Evolutionary conservation across 1,140 invertebrate genomes (phyloP).

Genomic region (Tetranychus urticae): DNA sequence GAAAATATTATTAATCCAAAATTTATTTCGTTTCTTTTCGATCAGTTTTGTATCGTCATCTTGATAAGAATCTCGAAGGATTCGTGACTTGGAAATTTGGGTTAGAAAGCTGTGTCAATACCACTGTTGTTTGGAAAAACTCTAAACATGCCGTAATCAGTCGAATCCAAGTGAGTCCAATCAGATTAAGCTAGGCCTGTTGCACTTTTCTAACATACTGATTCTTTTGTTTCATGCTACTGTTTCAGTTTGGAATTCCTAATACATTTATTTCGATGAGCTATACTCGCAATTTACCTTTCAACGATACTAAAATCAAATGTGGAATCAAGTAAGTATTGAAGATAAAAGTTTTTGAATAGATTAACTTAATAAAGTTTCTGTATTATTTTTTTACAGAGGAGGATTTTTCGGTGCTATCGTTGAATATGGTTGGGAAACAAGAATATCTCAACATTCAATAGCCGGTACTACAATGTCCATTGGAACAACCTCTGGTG

Average conservation of each 20-base stretch:
- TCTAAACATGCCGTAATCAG: conserved; percentile 34
- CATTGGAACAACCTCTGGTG: conserved; percentile 59
- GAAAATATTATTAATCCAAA: not conserved
- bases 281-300: conserved; percentile 42
- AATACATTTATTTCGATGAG: conserved; percentile 47
- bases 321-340: conserved; percentile 44
- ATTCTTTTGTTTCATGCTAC: too few relatives aligned
- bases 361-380: not conserved
- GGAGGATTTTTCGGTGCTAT: conserved; percentile 59
- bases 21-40: not conserved
- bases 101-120: conserved; percentile 43
- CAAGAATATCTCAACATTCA: conserved; percentile 70
- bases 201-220: too few relatives aligned
- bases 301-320: conserved; percentile 42
- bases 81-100: conserved; percentile 59
- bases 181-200: too few relatives aligned
- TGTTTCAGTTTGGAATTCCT: conserved; percentile 39
- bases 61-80: conserved; percentile 59
- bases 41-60: conserved; percentile 28
- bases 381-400: conserved; percentile 23
- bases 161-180: conserved; percentile 32
- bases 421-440: conserved; percentile 71
- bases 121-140: conserved; percentile 46
- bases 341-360: not conserved
- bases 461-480: conserved; percentile 56